Evolutionary conservation across 2,888 invertebrate species (phyloP).

Genomic region (Hypolimnas misippus): DNA sequence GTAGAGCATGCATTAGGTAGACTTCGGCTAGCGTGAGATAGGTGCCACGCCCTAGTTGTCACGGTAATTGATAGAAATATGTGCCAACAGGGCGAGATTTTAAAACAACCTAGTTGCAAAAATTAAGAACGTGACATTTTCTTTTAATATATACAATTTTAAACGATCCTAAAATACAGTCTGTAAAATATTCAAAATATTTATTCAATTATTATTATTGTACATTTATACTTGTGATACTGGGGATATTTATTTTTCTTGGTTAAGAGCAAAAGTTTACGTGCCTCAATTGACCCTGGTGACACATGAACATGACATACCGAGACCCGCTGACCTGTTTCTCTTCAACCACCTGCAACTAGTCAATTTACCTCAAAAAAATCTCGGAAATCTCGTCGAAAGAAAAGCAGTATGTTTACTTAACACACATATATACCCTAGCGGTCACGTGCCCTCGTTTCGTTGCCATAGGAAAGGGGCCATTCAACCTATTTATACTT

Average conservation of each 20-base stretch:
- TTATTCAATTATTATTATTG: not conserved
- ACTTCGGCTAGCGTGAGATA: conserved; percentile 57
- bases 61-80: conserved; percentile 74
- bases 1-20: conserved; percentile 37
- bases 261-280: conserved; percentile 11
- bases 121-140: not conserved
- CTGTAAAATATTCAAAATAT: too few relatives aligned
- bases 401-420: conserved; percentile 79
- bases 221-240: not conserved
- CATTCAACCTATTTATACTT: conserved; percentile 59
- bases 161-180: too few relatives aligned
- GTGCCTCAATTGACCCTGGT: conserved; percentile 61
- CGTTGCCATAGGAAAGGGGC: conserved; percentile 59
- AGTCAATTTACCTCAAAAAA: conserved; percentile 82
- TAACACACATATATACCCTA: conserved; percentile 75
- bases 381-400: conserved; percentile 70
- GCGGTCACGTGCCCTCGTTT: conserved; percentile 73
- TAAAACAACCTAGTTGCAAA: not conserved
- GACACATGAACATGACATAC: conserved; percentile 79
- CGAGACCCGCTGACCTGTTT: conserved; percentile 80
- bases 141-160: too few relatives aligned
- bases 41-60: conserved; percentile 65
- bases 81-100: conserved; percentile 53
- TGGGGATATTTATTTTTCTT: not conserved
- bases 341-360: conserved; percentile 73